Conservation (phyloP, 1,140 invertebrate genomes). For the Brachionus rubens region DNA sequence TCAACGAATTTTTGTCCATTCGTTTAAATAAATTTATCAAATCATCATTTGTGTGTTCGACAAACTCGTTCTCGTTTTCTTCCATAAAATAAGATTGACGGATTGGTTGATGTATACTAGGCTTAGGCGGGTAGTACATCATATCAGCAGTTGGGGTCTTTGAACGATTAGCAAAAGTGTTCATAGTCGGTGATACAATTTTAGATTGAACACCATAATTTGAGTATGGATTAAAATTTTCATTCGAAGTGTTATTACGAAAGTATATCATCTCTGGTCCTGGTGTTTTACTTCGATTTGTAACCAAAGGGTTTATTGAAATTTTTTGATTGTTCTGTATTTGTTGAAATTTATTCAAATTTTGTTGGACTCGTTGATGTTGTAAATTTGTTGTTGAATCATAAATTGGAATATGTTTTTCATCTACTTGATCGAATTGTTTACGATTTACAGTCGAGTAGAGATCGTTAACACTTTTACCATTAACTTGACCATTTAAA, state of each 20-base stretch:
- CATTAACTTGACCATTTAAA: conserved; percentile 6
- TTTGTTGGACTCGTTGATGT: conserved; percentile 32
- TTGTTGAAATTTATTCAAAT: conserved; percentile 25
- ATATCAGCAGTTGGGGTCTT: conserved; percentile 45
- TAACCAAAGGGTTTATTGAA: not conserved
- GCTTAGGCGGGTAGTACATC: conserved; percentile 25
- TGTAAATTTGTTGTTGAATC: conserved; percentile 40
- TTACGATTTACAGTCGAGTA: conserved; percentile 18
- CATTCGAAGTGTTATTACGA: not conserved
- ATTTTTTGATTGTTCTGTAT: conserved; percentile 12
- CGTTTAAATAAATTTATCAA: not conserved
- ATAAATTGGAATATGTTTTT: conserved; percentile 31
- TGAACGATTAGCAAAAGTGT: conserved; percentile 1
- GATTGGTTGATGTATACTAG: conserved; percentile 23
- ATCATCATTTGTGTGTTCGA: conserved; percentile 15
- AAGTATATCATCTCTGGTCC: conserved; percentile 45
- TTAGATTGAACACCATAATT: conserved; percentile 1
- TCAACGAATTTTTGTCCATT: conserved; percentile 10
- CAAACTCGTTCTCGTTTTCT: conserved; percentile 9
- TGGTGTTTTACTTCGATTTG: conserved; percentile 38
- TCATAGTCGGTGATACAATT: not conserved
- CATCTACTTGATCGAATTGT: not conserved
- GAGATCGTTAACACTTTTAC: conserved; percentile 18
- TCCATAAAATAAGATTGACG: conserved; percentile 16
- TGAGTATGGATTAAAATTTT: conserved; percentile 12